Evolutionary conservation across 2,888 invertebrate genomes (phyloP), one percentile per base, ranked within the genome.

Genomic region (Graphium colonna): DNA sequence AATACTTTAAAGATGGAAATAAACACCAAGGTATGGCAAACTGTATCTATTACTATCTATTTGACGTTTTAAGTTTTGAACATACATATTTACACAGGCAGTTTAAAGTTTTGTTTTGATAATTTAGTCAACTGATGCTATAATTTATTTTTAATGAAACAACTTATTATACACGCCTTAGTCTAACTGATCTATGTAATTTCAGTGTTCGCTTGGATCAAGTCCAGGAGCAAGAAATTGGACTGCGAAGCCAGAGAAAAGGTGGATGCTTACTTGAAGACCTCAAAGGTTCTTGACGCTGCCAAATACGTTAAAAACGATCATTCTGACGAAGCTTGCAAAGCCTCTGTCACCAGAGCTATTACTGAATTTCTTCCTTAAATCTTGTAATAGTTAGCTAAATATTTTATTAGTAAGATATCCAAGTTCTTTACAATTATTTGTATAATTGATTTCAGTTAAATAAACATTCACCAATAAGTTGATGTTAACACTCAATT

Each of bases 201-300:
- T 73, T 16, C 74, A 89, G 88, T 80, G 17, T 73, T 69, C 46
- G 65, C 72, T 12, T 88, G 87, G 88, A 63, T 88, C 21, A 71
- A 85, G 1, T 77, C 85, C 21, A 73, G 85, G 42, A 67, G 64
- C 45, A 79, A 80, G 71, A 73, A 62, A 3, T 64, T 86, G 38
- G 77, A 79, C 51, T 81, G 81, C 5, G 80, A 79, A 1, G 74
- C 78, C 1, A 82, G 82, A 67, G 64, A 74, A 0, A 73, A 76
- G 1, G 77, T 86, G 0, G 80, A 86, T 51, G 66, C 70, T n/a
- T 80, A 71, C 71, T 55, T 89, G 33, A 78, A 79, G 52, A 68
- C 69, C 3, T 57, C 74, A 12, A 79, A 78, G 47, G 73, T 81
- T 1, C 65, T 88, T 0, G 79, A 84, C 41, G 53, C 69, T 15